Evolutionary conservation across 2,113 vertebrate species (phyloP).

Genomic region (Lamprotornis superbus): DNA sequence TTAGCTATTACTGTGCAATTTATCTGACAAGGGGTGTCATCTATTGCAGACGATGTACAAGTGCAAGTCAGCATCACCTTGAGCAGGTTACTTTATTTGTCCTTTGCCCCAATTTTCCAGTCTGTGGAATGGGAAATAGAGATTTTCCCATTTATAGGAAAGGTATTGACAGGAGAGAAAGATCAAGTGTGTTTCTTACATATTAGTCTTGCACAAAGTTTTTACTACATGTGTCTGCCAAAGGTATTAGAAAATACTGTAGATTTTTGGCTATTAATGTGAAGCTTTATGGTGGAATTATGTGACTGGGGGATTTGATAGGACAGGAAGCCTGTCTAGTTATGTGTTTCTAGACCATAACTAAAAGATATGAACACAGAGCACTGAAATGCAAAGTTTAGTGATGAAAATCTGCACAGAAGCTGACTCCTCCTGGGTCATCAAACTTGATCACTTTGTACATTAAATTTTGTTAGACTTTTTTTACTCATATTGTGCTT

Average conservation of each 20-base stretch:
- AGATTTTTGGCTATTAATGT: neutral
- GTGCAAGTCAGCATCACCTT: constrained; percentile 46
- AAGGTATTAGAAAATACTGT: neutral
- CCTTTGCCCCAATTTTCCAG: neutral
- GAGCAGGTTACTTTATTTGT: neutral
- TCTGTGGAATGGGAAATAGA: neutral
- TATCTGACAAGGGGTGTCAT: neutral
- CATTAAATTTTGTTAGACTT: neutral
- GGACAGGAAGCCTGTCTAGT: neutral
- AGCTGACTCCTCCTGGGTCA: neutral
- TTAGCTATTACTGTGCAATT: neutral
- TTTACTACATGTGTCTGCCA: neutral
- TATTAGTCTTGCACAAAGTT: neutral
- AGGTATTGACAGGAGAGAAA: neutral
- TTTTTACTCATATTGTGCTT: neutral
- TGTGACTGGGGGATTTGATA: neutral
- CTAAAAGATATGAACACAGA: neutral
- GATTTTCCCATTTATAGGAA: neutral
- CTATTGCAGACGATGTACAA: neutral
- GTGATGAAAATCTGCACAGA: neutral
- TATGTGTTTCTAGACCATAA: neutral
- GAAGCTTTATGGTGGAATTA: neutral
- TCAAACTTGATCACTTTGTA: neutral
- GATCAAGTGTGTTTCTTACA: neutral
- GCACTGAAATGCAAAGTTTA: neutral